phyloP scores from a whole-genome alignment of 1,140 invertebrate species.

The Scylla paramamosain region DNA sequence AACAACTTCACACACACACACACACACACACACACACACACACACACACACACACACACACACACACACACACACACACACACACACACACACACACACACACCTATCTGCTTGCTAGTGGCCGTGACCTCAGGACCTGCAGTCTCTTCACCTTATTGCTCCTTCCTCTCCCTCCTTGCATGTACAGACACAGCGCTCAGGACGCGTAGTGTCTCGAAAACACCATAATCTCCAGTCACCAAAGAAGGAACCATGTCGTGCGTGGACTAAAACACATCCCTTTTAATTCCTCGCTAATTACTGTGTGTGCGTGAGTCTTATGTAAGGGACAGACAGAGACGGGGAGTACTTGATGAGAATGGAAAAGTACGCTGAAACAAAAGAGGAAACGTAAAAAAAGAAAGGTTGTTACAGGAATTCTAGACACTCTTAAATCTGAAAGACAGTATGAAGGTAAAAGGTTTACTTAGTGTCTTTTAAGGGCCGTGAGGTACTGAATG shows the following conservation, averaged over 20 bases:
- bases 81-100: constrained; percentile 11
- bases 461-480: no score
- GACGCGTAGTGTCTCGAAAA: background rate
- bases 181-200: background rate
- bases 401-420: no score
- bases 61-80: constrained; percentile 20
- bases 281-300: background rate
- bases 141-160: background rate
- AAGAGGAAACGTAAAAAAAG: no score
- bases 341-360: background rate
- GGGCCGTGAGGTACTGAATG: no score
- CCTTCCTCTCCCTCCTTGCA: background rate
- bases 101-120: background rate
- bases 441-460: no score
- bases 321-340: background rate
- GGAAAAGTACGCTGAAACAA: background rate
- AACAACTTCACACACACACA: background rate
- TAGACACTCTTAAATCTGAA: no score
- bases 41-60: constrained; percentile 20
- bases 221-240: background rate
- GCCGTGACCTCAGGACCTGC: background rate
- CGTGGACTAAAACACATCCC: background rate
- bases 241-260: background rate
- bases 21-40: background rate
- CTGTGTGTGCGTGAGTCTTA: background rate